Evolutionary conservation across 2,888 invertebrate genomes (phyloP), one percentile per base, ranked within the genome.

Genomic region (Octonoba sinensis): DNA sequence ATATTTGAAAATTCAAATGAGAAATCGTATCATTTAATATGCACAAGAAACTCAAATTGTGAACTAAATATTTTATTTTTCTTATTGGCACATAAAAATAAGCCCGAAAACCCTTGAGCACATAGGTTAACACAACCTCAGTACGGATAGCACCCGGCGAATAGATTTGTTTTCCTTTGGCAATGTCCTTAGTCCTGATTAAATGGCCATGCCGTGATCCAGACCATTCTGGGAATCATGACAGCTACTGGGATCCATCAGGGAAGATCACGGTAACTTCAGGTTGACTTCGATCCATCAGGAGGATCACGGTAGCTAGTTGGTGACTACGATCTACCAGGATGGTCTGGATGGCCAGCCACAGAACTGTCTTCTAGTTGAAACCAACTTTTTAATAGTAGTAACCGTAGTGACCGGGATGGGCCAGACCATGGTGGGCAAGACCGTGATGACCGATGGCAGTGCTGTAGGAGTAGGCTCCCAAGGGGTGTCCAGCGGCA

Each of bases 401-500:
- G 47, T 81, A 81, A 15, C 18, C 69, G 18, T 69, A 69, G 18
- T 69, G 69, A n/a, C 73, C 73, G n/a, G 27, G 12, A 51, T 59
- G 65, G 46, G 46, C 59, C n/a, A n/a, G n/a, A n/a, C n/a, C n/a
- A n/a, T n/a, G n/a, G n/a, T n/a, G n/a, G 22, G 22, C 70, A n/a
- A 70, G 64, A 15, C 81, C 81, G 44, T 82, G 75, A 18, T 82
- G 82, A 16, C 74, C 82, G 6, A 82, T 47, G 24, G 64, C 82
- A 3, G 74, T 82, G 75, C 71, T 82, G 70, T 82, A 82, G n/a
- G 62, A 65, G 44, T 46, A 82, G 15, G 83, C 84, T 47, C 74
- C 78, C 6, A 18, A 22, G 22, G 44, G 27, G 46, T 64, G 72
- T 20, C 59, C 66, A 8, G 49, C 69, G 16, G 27, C 62, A n/a